Evolutionary conservation across 2,888 invertebrate genomes (phyloP).

Genomic region (Buathra laborator): DNA sequence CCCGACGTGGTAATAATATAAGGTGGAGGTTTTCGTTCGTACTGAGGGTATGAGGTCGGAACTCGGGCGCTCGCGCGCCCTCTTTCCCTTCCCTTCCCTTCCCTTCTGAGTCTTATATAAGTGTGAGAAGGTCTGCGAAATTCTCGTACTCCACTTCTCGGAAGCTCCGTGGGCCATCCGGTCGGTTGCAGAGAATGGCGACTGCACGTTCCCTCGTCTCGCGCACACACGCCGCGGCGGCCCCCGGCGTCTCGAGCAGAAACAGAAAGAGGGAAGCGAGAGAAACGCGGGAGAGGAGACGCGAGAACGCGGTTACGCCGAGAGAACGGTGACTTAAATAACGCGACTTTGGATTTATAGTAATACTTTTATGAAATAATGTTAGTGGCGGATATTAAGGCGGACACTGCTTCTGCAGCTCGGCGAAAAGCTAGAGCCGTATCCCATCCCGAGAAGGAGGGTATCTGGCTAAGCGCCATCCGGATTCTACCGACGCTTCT

Average conservation of each 20-base stretch:
- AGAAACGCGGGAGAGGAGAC: constrained; percentile 22
- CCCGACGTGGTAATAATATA: constrained; percentile 66
- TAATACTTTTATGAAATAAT: constrained; percentile 86
- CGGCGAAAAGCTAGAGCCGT: constrained; percentile 30
- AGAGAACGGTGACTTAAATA: constrained; percentile 78
- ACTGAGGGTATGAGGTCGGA: constrained; percentile 13
- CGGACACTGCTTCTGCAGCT: constrained; percentile 78
- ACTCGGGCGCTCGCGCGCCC: neutral
- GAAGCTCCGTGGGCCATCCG: constrained; percentile 17
- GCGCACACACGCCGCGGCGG: constrained; percentile 15
- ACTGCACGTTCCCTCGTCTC: constrained; percentile 15
- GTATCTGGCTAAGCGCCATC: constrained; percentile 80
- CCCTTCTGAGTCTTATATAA: constrained; percentile 19
- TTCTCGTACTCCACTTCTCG: constrained; percentile 42
- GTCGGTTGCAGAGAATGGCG: constrained; percentile 1
- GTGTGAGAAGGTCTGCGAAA: constrained; percentile 10
- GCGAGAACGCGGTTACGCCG: constrained; percentile 48
- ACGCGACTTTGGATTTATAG: constrained; percentile 85
- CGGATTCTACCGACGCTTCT: constrained; percentile 72
- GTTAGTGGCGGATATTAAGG: constrained; percentile 85
- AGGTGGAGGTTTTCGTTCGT: constrained; percentile 35
- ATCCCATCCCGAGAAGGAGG: neutral
- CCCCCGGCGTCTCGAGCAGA: constrained; percentile 54
- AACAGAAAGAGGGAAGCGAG: constrained; percentile 9
- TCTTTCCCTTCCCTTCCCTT: neutral